These are phyloP conservation scores for Xylocopa sonorina DNA, from an alignment of 1,140 invertebrate genomes.

Conservation along the genomic window DNA sequence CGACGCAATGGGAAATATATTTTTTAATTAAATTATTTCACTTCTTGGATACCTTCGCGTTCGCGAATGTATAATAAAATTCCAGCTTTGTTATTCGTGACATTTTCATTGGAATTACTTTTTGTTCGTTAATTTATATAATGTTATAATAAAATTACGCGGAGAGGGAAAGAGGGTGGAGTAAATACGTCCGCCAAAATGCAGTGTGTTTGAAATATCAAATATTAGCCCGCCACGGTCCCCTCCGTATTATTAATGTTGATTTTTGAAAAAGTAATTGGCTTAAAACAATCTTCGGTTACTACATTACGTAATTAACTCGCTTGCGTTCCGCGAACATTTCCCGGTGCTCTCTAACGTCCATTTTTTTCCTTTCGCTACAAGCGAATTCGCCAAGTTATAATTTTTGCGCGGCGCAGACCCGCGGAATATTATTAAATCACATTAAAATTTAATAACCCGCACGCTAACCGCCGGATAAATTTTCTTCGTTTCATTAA, in stretches of 20 bases:
- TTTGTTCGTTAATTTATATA: no score
- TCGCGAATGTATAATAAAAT: no score
- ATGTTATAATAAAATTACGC: no score
- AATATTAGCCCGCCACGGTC: background rate
- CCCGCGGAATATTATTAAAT: conserved; percentile 3
- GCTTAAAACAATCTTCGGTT: background rate
- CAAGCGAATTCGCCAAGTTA: background rate
- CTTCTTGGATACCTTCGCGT: no score
- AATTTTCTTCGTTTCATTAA: conserved; percentile 25
- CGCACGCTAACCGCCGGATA: conserved; percentile 7
- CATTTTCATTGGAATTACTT: no score
- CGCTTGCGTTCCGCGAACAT: background rate
- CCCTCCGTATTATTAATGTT: background rate
- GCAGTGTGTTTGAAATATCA: background rate
- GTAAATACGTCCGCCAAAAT: no score
- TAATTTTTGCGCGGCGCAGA: background rate
- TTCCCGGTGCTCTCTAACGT: no score
- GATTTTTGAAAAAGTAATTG: background rate
- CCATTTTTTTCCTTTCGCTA: background rate
- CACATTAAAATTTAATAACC: conserved; percentile 22
- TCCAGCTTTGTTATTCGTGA: no score
- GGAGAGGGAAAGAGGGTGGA: no score
- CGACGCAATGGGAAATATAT: no score
- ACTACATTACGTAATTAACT: background rate
- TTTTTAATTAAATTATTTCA: no score